Conservation (phyloP, 2,797 vertebrate genomes). For the Darevskia nairensis region DNA sequence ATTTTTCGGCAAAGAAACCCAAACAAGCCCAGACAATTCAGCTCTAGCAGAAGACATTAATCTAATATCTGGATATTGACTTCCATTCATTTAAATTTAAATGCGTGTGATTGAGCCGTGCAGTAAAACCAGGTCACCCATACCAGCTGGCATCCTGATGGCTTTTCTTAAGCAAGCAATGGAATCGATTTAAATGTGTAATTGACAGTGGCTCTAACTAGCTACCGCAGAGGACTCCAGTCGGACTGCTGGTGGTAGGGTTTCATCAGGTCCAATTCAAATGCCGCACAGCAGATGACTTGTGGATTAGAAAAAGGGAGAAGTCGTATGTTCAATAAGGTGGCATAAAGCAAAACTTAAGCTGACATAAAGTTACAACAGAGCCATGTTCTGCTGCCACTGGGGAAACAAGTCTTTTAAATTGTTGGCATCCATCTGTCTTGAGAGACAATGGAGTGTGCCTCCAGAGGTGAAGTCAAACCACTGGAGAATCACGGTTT, state of each 20-base stretch:
- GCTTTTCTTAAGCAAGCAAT: not conserved
- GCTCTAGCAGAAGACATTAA: not conserved
- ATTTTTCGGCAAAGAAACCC: slow-evolving; percentile 21
- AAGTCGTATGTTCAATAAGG: too few species aligned
- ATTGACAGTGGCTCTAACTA: not conserved
- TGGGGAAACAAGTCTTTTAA: too few species aligned
- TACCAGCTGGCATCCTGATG: not conserved
- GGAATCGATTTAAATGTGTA: not conserved
- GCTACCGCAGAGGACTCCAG: not conserved
- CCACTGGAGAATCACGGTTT: too few species aligned
- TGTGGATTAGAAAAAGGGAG: not conserved
- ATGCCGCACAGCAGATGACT: not conserved
- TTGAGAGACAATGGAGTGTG: too few species aligned
- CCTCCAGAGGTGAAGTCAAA: too few species aligned
- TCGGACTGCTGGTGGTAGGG: not conserved
- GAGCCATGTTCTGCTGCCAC: too few species aligned
- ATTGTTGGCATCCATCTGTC: too few species aligned
- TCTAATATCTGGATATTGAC: not conserved
- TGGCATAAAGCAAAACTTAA: too few species aligned
- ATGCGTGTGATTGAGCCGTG: not conserved
- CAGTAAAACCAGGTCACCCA: not conserved
- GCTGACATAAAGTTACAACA: too few species aligned
- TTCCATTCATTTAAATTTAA: slow-evolving; percentile 10
- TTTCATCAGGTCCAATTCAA: not conserved
- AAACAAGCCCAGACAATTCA: slow-evolving; percentile 9